A percentile compares a stretch with the other conserved stretches of the same genome.
Conservation (phyloP, 1,140 invertebrate species). For the Psix sp. region DNA sequence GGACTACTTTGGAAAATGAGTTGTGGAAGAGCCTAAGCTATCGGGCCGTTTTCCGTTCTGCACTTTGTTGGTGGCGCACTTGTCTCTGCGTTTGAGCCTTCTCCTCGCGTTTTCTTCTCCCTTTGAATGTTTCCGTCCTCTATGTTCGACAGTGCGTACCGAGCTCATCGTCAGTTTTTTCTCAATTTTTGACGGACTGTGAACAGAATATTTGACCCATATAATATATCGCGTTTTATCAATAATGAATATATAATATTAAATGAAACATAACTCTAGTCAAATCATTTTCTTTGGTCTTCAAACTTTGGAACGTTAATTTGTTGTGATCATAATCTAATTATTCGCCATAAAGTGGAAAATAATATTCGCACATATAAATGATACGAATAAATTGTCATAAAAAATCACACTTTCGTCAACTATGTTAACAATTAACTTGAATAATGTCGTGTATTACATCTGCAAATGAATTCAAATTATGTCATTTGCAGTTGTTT, state of each 20-base stretch:
- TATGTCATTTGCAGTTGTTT: constrained; percentile 17
- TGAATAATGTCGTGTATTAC: constrained; percentile 7
- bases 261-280: not conserved
- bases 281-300: constrained; percentile 14
- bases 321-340: too few relatives aligned
- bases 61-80: constrained; percentile 50
- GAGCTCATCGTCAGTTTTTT: constrained; percentile 46
- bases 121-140: constrained; percentile 44
- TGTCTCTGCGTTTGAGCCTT: constrained; percentile 42
- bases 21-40: constrained; percentile 39
- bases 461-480: constrained; percentile 19
- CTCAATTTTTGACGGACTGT: constrained; percentile 47
- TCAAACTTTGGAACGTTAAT: too few relatives aligned
- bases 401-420: too few relatives aligned
- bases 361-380: too few relatives aligned
- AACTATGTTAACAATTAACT: too few relatives aligned
- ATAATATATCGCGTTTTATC: not conserved
- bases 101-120: constrained; percentile 42
- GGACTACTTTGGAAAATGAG: constrained; percentile 60
- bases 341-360: too few relatives aligned
- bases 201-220: constrained; percentile 31
- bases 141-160: constrained; percentile 44
- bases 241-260: not conserved
- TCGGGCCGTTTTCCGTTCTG: constrained; percentile 39
- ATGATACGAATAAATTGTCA: too few relatives aligned